Evolutionary conservation across 2,797 vertebrate genomes (phyloP), one percentile per base, ranked within the genome.

Genomic region (Discoglossus pictus): DNA sequence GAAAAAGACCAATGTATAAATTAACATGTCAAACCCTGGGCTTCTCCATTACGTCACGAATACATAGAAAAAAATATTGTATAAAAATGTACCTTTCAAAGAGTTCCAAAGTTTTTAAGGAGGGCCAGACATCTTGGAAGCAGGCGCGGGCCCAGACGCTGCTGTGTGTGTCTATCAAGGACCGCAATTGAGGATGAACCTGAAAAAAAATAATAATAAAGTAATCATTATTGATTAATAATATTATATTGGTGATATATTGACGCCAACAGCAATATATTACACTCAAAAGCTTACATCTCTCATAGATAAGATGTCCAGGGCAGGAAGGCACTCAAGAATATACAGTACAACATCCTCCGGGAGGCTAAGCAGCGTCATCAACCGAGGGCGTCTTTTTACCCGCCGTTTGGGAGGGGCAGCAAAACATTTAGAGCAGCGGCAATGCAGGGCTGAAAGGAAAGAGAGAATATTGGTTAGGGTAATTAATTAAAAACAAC

Each of bases 11-110:
- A 35, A 5, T 7, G 4, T 25, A 3, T 15, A 51, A 17, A 10
- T 15, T 16, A 8, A 47, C 6, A 11, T 12, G 24, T 47, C 4
- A 11, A 21, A 47, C 18, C 44, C 36, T 39, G 36, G 5, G 38
- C 10, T n/a, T 39, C 38, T 39, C 1, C 5, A 39, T 12, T 25
- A 24, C 20, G 6, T 63, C n/a, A n/a, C n/a, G n/a, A n/a, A n/a
- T n/a, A n/a, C n/a, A n/a, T n/a, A n/a, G n/a, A n/a, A n/a, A n/a
- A n/a, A n/a, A n/a, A n/a, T n/a, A n/a, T n/a, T n/a, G n/a, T n/a
- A n/a, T n/a, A n/a, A n/a, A n/a, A n/a, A n/a, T n/a, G n/a, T 87
- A 98, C 97, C 92, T 95, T 88, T 98, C 93, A 89, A 98, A 99
- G 40, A 97, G 89, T 86, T 89, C 92, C 58, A 98, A 82, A 56